Evolutionary conservation across 1,140 invertebrate genomes (phyloP).

Genomic region (Orchesella cincta): DNA sequence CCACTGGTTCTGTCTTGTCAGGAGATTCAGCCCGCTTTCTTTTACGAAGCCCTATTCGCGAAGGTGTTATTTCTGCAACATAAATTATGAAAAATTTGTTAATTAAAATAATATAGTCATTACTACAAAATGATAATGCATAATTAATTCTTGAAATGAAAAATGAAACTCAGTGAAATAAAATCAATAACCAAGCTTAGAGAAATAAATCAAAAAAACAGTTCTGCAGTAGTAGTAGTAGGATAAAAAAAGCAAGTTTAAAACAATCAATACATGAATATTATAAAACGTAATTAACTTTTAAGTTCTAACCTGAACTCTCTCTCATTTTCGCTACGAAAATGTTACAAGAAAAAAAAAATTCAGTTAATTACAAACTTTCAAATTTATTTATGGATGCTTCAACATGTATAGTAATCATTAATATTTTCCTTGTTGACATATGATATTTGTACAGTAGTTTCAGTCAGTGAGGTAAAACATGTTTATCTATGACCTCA

Average conservation of each 20-base stretch:
- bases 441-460: too few species aligned
- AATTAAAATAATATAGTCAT: constrained; percentile 20
- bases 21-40: constrained; percentile 86
- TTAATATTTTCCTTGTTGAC: too few species aligned
- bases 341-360: too few species aligned
- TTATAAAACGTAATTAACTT: not conserved
- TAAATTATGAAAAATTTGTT: constrained; percentile 28
- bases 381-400: too few species aligned
- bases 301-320: constrained; percentile 36
- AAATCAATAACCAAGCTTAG: not conserved
- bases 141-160: not conserved
- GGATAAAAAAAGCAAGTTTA: not conserved
- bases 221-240: not conserved
- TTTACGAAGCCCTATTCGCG: constrained; percentile 87
- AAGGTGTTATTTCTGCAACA: constrained; percentile 82
- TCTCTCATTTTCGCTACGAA: constrained; percentile 18
- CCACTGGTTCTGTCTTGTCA: constrained; percentile 84
- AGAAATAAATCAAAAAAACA: not conserved
- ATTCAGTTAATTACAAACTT: too few species aligned
- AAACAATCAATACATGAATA: not conserved
- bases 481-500: too few species aligned
- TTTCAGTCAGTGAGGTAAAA: too few species aligned
- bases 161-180: not conserved
- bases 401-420: too few species aligned
- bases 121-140: not conserved